phyloP scores from a whole-genome alignment of 2,888 invertebrate species.

The Epinotia brunnichana region DNA sequence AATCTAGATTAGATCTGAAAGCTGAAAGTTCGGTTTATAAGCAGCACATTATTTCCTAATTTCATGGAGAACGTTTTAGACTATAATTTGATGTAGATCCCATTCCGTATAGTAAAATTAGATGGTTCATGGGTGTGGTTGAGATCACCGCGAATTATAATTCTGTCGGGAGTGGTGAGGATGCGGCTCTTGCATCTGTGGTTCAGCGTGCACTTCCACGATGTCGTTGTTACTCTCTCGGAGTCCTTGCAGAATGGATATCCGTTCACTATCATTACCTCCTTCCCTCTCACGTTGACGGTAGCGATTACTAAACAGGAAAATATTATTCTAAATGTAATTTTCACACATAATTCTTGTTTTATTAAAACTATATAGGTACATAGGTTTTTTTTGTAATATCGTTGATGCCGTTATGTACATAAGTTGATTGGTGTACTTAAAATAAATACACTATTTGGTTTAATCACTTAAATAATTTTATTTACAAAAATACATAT shows the following conservation, averaged over 20 bases:
- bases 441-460: no score
- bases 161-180: background rate
- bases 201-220: conserved; percentile 7
- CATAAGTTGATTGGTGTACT: no score
- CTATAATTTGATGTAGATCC: background rate
- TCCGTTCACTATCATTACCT: background rate
- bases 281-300: background rate
- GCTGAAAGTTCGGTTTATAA: no score
- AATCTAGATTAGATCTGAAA: no score
- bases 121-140: background rate
- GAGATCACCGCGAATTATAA: background rate
- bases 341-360: no score
- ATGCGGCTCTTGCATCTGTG: background rate
- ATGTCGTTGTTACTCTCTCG: background rate
- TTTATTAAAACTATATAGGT: no score
- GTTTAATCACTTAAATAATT: no score
- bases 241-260: background rate
- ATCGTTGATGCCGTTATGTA: no score
- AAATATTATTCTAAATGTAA: background rate
- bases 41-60: no score
- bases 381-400: no score
- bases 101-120: background rate
- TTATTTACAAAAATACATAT: no score
- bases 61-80: no score
- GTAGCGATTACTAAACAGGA: background rate